Conservation (phyloP, 53 echinoderm and acorn worm genomes). For the Holothuria scabra region DNA sequence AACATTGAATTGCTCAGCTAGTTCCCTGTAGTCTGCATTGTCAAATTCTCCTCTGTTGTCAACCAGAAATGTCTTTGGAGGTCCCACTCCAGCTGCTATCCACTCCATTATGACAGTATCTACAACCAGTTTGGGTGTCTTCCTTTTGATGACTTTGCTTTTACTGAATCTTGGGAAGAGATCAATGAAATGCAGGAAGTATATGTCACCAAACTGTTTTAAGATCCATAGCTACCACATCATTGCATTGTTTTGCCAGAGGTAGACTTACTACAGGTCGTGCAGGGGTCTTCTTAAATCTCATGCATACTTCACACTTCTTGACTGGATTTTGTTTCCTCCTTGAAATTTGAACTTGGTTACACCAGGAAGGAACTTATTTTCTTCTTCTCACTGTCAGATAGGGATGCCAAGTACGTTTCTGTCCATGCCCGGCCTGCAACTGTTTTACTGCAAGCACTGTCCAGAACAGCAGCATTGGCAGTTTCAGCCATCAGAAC, state of each 20-base stretch:
- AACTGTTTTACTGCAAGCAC: conserved; percentile 46
- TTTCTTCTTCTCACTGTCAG: conserved; percentile 33
- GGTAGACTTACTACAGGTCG: conserved; percentile 55
- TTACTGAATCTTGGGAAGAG: conserved; percentile 57
- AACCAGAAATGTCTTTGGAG: conserved; percentile 37
- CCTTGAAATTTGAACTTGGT: conserved; percentile 61
- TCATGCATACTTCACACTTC: conserved; percentile 54
- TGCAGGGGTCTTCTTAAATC: conserved; percentile 54
- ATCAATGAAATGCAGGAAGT: conserved; percentile 63
- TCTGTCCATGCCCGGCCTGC: conserved; percentile 58
- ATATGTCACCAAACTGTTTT: conserved; percentile 41
- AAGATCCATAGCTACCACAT: conserved; percentile 56
- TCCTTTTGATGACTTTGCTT: conserved; percentile 55
- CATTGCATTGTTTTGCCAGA: conserved; percentile 61
- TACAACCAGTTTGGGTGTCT: conserved; percentile 53
- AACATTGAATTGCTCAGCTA: conserved; percentile 50
- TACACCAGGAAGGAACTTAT: conserved; percentile 39
- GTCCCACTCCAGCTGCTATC: conserved; percentile 59
- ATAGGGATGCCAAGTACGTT: conserved; percentile 48
- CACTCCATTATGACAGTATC: conserved; percentile 56
- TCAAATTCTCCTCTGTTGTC: conserved; percentile 41
- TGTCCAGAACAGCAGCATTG: conserved; percentile 52
- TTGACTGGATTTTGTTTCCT: conserved; percentile 44
- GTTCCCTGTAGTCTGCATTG: conserved; percentile 43
- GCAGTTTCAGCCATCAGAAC: conserved; percentile 55